Conservation (phyloP, 2,797 vertebrate species). For the Spatula versicolor region DNA sequence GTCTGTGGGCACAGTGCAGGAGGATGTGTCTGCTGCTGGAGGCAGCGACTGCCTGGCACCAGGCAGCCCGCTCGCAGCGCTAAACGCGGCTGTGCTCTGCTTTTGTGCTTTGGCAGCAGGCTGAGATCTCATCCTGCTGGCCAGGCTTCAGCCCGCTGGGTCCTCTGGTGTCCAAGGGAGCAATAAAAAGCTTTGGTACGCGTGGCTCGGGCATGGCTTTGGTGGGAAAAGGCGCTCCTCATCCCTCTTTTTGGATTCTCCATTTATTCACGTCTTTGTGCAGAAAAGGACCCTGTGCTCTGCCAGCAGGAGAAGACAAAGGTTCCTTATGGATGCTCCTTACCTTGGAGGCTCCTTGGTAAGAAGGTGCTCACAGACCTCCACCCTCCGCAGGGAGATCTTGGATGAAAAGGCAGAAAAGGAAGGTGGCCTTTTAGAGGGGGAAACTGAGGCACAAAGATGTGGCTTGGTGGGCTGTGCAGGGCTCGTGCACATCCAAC, state of each 20-base stretch:
- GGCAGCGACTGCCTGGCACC: background rate
- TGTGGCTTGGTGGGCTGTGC: background rate
- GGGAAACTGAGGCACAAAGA: background rate
- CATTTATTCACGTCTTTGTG: background rate
- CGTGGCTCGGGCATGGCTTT: background rate
- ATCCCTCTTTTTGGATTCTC: background rate
- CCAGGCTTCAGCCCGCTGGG: background rate
- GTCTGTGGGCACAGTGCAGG: background rate
- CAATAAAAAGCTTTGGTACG: background rate
- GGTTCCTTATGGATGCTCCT: background rate
- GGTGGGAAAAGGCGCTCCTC: background rate
- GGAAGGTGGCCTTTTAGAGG: background rate
- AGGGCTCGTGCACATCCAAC: rapidly evolving
- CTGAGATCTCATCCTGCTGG: background rate
- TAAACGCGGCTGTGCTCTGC: background rate
- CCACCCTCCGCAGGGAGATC: background rate
- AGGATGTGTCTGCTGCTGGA: background rate
- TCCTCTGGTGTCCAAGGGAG: background rate
- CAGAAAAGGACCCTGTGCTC: background rate
- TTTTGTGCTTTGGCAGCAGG: background rate
- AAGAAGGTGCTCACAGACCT: no score
- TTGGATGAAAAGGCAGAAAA: background rate
- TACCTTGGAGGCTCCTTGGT: no score
- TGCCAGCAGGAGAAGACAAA: background rate
- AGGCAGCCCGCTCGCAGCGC: background rate